phyloP scores from a whole-genome alignment of 2,797 vertebrate species.

The Pelobates cultripes region DNA sequence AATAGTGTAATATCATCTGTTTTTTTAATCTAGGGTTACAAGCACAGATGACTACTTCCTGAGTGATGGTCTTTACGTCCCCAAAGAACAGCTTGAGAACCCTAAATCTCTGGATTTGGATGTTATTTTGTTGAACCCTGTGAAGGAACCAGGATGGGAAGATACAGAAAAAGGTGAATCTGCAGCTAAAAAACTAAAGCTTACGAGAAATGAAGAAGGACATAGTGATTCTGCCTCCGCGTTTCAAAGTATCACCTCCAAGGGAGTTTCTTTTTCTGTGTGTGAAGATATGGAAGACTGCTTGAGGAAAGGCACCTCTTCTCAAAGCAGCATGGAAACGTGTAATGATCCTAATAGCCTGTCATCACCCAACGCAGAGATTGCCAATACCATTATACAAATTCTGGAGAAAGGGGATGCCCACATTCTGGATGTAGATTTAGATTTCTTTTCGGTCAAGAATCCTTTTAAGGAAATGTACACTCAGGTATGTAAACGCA shows the following conservation, averaged over 20 bases:
- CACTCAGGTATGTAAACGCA: conserved; percentile 79
- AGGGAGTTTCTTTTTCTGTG: conserved; percentile 10
- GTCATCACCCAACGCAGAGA: conserved; percentile 54
- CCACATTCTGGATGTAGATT: conserved; percentile 90
- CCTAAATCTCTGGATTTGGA: conserved; percentile 79
- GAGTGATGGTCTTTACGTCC: conserved; percentile 93
- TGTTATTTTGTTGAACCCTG: conserved; percentile 81
- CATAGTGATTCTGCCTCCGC: conserved; percentile 25
- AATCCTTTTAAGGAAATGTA: conserved; percentile 97
- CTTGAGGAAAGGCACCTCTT: conserved; percentile 36
- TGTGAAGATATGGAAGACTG: conserved; percentile 16
- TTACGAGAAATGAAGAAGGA: conserved; percentile 52
- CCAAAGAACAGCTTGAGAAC: conserved; percentile 86
- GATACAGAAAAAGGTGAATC: conserved; percentile 51
- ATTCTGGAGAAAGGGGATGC: conserved; percentile 73
- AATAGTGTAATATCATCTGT: conserved; percentile 7
- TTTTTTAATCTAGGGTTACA: conserved; percentile 80
- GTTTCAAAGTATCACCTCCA: conserved; percentile 43
- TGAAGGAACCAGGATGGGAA: conserved; percentile 44
- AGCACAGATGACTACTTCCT: conserved; percentile 93
- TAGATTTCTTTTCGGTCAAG: conserved; percentile 98
- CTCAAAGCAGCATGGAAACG: conserved; percentile 23
- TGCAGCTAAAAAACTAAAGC: conserved; percentile 75
- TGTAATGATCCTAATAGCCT: conserved; percentile 45
- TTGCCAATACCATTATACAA: conserved; percentile 67